Evolutionary conservation across 2,888 invertebrate species (phyloP), one percentile per base, ranked within the genome.

Genomic region (Bimastos eiseni): DNA sequence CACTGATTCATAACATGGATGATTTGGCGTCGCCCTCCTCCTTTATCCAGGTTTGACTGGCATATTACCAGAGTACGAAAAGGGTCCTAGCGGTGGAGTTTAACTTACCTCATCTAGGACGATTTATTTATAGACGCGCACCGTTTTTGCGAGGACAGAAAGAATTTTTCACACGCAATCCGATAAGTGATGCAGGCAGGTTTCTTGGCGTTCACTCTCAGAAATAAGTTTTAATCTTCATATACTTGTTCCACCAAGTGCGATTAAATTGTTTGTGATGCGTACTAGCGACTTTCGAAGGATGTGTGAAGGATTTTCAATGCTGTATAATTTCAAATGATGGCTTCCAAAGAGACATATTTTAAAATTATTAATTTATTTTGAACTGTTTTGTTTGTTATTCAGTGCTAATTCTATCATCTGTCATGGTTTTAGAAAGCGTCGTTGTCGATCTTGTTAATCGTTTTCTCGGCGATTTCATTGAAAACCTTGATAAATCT

Each of bases 401-500:
- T n/a, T 30, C n/a, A 4, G 70, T 70, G 30, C n/a, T 70, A n/a
- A 70, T 30, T n/a, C n/a, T 70, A 70, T n/a, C 70, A 13, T n/a
- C n/a, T 70, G 70, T 70, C 70, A 99, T 98, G 98, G 99, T 99
- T 93, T 98, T 99, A 95, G 99, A 99, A 96, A 97, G 97, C 90
- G 96, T 99, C 92, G 97, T 99, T 89, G 97, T 97, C 70, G 98
- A 98, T 95, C 96, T 99, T 90, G 96, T 99, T 92, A 99, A 99
- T 95, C 97, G 97, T 95, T 97, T 98, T 95, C 96, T 99, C 44
- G 99, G 99, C 91, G 97, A 97, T 95, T 99, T 98, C 96, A 97
- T 99, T 90, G 98, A 98, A 96, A 99, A 99, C 96, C 96, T 99
- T 95, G 98, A 99, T 95, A 96, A 97, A 92, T 97, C 97, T 90